Conservation (phyloP, 1,140 invertebrate species). For the Dysdera silvatica region DNA sequence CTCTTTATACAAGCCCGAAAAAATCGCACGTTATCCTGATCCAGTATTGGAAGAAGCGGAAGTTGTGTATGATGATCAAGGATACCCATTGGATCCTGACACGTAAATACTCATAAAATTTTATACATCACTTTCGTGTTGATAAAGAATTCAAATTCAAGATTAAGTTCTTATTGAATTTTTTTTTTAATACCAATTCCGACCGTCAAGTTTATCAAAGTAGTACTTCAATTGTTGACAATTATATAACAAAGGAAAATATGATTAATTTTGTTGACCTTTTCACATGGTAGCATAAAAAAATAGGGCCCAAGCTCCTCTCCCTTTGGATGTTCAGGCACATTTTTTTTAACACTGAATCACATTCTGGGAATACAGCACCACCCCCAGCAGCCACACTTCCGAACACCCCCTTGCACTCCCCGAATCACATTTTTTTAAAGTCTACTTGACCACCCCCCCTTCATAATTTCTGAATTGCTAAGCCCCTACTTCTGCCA, state of each 20-base stretch:
- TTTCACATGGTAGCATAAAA: neutral
- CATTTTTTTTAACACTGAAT: too few relatives aligned
- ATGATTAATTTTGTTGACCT: neutral
- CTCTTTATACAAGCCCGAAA: neutral
- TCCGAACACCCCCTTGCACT: too few relatives aligned
- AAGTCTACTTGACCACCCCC: too few relatives aligned
- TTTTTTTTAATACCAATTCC: neutral
- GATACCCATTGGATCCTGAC: conserved; percentile 14
- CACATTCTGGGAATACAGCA: too few relatives aligned
- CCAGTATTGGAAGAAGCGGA: neutral
- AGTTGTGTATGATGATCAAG: conserved; percentile 4
- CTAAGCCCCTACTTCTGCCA: too few relatives aligned
- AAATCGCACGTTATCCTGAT: conserved; percentile 3
- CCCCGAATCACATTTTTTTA: too few relatives aligned
- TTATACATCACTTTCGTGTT: neutral
- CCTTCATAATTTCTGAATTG: too few relatives aligned
- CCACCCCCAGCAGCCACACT: too few relatives aligned
- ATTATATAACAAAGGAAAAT: too few relatives aligned
- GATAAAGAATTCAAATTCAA: neutral
- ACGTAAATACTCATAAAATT: neutral
- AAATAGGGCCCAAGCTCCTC: too few relatives aligned
- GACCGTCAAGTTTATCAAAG: neutral
- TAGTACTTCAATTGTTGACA: neutral
- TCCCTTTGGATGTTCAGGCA: too few relatives aligned
- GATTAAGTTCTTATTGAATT: neutral